Conservation (phyloP, 2,797 vertebrate genomes). For the Notoglanidium macrostoma region DNA sequence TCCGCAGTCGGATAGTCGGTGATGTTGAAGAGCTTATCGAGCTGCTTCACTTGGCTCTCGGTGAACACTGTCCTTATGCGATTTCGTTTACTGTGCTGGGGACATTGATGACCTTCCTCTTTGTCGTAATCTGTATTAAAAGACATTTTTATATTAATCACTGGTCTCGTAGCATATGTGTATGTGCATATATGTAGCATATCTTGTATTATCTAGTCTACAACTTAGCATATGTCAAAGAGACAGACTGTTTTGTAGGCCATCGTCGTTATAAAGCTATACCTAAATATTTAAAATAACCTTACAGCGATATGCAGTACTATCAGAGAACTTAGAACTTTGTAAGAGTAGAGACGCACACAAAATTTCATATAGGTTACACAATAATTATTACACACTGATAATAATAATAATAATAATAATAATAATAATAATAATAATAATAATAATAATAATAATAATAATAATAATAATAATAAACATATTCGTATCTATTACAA, state of each 20-base stretch:
- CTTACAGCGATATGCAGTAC: neutral
- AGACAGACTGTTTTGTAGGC: neutral
- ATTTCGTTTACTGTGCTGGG: slow-evolving; percentile 52
- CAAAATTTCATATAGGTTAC: neutral
- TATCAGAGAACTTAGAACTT: neutral
- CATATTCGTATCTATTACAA: neutral
- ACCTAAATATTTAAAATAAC: neutral
- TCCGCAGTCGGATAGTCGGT: slow-evolving; percentile 69
- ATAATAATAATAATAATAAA: neutral
- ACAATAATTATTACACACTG: neutral
- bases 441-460: too few species aligned
- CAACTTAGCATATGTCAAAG: neutral
- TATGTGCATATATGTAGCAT: neutral
- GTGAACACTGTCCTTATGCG: slow-evolving; percentile 75
- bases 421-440: too few species aligned
- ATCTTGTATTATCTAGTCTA: neutral
- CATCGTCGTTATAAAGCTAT: neutral
- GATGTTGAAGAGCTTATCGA: slow-evolving; percentile 70
- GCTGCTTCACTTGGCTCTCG: slow-evolving; percentile 64
- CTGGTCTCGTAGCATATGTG: too few species aligned
- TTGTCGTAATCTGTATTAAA: slow-evolving; percentile 29
- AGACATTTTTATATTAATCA: neutral
- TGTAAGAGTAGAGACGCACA: neutral
- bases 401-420: too few species aligned
- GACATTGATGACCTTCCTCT: slow-evolving; percentile 32